Base-by-base conservation (phyloP, 2,888 invertebrate species). In the Hyalella azteca region DNA sequence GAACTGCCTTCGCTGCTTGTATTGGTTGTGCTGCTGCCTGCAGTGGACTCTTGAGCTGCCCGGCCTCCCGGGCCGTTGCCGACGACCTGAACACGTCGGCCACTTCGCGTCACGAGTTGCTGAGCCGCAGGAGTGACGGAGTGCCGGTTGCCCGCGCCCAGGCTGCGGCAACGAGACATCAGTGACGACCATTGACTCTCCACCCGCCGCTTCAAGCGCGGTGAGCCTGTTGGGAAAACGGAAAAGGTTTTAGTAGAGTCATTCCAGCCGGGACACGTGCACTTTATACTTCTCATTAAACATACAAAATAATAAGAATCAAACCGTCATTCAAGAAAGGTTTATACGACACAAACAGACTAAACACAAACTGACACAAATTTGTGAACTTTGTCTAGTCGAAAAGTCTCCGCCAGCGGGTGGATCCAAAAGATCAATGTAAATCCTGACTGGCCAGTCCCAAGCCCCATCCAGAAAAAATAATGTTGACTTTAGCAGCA, bases 101-200 rank as follows among this genome's bases (percentile, higher is more conserved):
- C 29, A 22, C 15, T n/a, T n/a, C 41, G 75, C 15, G 41, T 29
- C 45, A 75, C 75, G 9, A 75, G 73, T 7, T 79, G 80, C 73
- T 81, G 80, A n/a, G 79, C 78, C 22, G 78, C 79, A 29, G 81
- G 81, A 11, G 83, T 81, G 50, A 81, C 81, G 7, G 79, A 32
- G 50, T 81, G 83, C 5, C 83, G 81, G 45, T 81, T 36, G 29
- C 79, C 79, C 13, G 80, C 78, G 36, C 80, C 79, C n/a, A 83
- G 75, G 32, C 78, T 73, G 7, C 81, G 60, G 77, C 83, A 83
- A 41, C 78, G 41, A 1, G 83, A 78, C 50, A 83, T 77, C 26
- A 83, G 77, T 5, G 81, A 81, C 36, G 83, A 81, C 81, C 81
- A 83, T 41, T 83, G 83, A 59, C 78, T 80, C 40, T 81, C 83